These are phyloP conservation scores for Solenopsis invicta DNA, from an alignment of 1,140 invertebrate species.

Conservation along the genomic window DNA sequence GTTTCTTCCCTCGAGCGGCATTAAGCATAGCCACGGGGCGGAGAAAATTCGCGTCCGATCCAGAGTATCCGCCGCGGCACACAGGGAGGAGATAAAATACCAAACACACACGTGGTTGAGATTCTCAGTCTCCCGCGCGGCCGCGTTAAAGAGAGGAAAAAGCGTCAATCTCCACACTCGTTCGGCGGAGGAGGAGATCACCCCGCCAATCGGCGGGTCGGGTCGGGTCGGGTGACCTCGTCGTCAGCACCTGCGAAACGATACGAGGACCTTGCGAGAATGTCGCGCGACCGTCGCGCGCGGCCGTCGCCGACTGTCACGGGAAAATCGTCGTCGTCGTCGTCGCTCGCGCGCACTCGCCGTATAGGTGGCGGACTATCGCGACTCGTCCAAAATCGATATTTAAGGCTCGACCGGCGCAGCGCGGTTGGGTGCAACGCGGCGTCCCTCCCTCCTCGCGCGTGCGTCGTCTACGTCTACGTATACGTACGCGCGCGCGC, in stretches of 20 bases:
- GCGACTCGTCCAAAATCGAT: constrained; percentile 81
- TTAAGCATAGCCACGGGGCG: constrained; percentile 30
- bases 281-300: neutral
- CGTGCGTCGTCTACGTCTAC: neutral
- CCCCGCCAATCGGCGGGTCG: too few species aligned
- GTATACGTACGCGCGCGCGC: too few species aligned
- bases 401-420: constrained; percentile 81
- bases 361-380: constrained; percentile 58
- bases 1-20: constrained; percentile 1
- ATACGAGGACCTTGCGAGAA: neutral
- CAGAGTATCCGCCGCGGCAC: too few species aligned
- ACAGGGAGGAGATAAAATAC: neutral
- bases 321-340: constrained; percentile 8
- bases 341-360: constrained; percentile 5
- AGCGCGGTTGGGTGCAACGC: constrained; percentile 42
- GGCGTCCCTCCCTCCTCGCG: constrained; percentile 71
- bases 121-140: neutral
- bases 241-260: constrained; percentile 3
- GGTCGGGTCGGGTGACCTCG: too few species aligned
- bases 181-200: too few species aligned
- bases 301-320: constrained; percentile 10
- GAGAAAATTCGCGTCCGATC: constrained; percentile 5
- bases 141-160: too few species aligned
- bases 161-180: too few species aligned
- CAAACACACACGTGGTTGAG: constrained; percentile 5